A percentile compares a stretch with the other conserved stretches of the same genome.
Evolutionary conservation across 2,113 vertebrate genomes (phyloP).

Genomic region (Grantiella picta): DNA sequence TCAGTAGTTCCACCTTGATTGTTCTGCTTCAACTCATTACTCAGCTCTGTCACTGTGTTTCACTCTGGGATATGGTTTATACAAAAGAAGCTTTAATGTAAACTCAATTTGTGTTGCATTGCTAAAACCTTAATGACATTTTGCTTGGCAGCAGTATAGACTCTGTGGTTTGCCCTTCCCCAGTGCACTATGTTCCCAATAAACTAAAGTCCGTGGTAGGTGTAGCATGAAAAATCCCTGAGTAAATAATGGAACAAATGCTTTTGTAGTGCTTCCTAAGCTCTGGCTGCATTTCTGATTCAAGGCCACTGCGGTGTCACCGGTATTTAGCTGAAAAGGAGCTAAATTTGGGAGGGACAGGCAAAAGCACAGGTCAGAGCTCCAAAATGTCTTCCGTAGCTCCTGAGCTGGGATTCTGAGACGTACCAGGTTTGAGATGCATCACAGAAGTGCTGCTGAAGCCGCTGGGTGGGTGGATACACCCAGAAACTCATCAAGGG

Average conservation of each 20-base stretch:
- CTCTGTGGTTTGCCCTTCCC: constrained; percentile 53
- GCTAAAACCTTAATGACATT: constrained; percentile 62
- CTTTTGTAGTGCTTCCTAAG: constrained; percentile 11
- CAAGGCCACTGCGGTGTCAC: background rate
- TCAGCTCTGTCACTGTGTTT: constrained; percentile 10
- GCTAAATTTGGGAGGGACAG: background rate
- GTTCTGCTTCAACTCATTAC: constrained; percentile 11
- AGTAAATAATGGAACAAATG: constrained; percentile 55
- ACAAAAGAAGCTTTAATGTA: constrained; percentile 51
- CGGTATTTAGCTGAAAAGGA: background rate
- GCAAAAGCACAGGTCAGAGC: background rate
- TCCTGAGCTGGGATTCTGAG: background rate
- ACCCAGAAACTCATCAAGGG: background rate
- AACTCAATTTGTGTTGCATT: constrained; percentile 48
- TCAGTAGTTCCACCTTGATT: constrained; percentile 34
- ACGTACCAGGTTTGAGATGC: background rate
- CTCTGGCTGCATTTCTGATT: background rate
- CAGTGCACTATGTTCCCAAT: constrained; percentile 28
- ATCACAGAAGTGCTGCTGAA: background rate
- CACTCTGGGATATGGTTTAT: constrained; percentile 31
- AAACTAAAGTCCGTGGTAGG: constrained; percentile 39
- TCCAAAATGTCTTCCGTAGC: background rate
- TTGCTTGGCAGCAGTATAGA: constrained; percentile 27
- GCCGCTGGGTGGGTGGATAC: background rate
- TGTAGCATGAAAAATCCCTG: constrained; percentile 59